Conservation (phyloP, 2,888 invertebrate genomes). For the Tryphoninae sp. region DNA sequence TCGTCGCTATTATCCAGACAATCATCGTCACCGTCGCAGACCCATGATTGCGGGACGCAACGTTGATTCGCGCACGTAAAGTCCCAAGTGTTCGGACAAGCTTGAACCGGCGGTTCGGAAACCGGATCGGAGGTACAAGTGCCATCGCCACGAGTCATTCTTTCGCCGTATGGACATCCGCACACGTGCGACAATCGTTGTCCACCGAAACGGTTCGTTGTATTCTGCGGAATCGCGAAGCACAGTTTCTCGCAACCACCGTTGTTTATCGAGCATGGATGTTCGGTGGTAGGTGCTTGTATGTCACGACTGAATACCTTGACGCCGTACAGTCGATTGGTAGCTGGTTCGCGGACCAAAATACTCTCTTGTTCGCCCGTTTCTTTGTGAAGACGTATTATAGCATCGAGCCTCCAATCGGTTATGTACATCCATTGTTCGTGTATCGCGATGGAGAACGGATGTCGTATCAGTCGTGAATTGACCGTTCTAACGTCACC, state of each 20-base stretch:
- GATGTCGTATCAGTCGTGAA: conserved; percentile 92
- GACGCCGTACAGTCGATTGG: conserved; percentile 94
- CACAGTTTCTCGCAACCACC: conserved; percentile 98
- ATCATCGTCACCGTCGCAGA: conserved; percentile 98
- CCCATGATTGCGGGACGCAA: conserved; percentile 96
- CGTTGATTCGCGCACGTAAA: conserved; percentile 95
- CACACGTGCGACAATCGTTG: conserved; percentile 86
- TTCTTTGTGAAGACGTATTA: conserved; percentile 93
- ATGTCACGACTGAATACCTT: conserved; percentile 91
- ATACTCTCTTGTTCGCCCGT: conserved; percentile 94
- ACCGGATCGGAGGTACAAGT: conserved; percentile 91
- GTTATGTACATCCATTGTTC: conserved; percentile 97
- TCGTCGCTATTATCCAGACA: conserved; percentile 98
- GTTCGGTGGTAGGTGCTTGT: conserved; percentile 86
- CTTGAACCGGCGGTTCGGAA: conserved; percentile 92
- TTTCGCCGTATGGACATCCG: conserved; percentile 97
- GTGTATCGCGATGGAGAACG: conserved; percentile 95
- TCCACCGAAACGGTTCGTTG: conserved; percentile 71
- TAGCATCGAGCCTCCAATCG: conserved; percentile 98
- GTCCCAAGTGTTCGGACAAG: conserved; percentile 95
- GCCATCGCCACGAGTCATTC: conserved; percentile 83
- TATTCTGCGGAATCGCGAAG: conserved; percentile 91
- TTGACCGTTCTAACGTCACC: conserved; percentile 94
- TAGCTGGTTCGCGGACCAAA: conserved; percentile 93
- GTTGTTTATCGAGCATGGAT: conserved; percentile 92